Evolutionary conservation across 2,888 invertebrate species (phyloP).

Genomic region (Luperina testacea): DNA sequence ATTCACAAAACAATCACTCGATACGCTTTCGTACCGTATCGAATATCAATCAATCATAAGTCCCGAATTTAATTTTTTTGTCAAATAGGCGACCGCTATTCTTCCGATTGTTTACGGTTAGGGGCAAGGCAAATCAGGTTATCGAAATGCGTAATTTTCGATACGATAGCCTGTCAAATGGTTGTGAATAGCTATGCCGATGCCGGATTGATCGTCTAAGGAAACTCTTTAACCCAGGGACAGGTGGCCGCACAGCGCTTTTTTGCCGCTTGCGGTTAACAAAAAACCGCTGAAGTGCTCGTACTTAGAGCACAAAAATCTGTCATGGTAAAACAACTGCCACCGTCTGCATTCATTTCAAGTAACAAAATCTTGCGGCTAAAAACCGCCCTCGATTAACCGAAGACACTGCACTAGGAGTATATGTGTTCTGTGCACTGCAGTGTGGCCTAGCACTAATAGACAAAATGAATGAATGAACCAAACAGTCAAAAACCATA

Average conservation of each 20-base stretch:
- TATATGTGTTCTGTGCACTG: too few relatives aligned
- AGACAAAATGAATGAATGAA: conserved; percentile 31
- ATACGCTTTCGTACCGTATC: too few relatives aligned
- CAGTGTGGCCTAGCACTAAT: neutral
- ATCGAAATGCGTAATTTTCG: too few relatives aligned
- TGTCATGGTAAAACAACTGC: neutral
- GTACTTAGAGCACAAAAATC: neutral
- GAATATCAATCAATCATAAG: too few relatives aligned
- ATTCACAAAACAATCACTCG: too few relatives aligned
- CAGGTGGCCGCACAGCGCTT: neutral
- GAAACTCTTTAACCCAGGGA: neutral
- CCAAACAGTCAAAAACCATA: conserved; percentile 56
- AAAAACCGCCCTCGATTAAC: neutral
- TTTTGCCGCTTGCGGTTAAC: neutral
- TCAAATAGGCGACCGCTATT: too few relatives aligned
- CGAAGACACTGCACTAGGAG: neutral
- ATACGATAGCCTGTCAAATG: too few relatives aligned
- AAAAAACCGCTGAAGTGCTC: too few relatives aligned
- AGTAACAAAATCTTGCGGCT: neutral
- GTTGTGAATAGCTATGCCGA: too few relatives aligned
- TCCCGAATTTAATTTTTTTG: too few relatives aligned
- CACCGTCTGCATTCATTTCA: neutral
- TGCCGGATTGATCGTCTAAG: neutral
- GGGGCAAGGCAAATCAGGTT: too few relatives aligned
- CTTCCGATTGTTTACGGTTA: too few relatives aligned